Evolutionary conservation across 2,113 vertebrate genomes (phyloP), one percentile per base, ranked within the genome.

Genomic region (Polyodon spathula): DNA sequence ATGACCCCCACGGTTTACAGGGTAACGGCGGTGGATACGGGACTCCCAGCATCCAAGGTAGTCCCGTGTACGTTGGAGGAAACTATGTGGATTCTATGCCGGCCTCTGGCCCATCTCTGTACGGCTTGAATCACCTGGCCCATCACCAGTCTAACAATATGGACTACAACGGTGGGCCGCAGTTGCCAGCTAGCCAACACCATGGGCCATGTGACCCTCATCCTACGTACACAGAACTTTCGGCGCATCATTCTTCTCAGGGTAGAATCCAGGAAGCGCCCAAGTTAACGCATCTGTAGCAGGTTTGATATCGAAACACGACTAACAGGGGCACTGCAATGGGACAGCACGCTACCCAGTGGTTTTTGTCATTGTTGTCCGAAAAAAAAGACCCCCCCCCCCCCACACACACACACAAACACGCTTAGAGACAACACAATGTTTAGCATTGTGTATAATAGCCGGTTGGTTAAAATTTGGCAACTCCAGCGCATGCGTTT

Each of bases 261-360:
- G 95, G 95, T 90, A 93, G 96, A 91, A 96, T 99, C 87, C 96
- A 98, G 85, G 95, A 99, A 89, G 95, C 93, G 76, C 96, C 96
- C 90, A 99, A 99, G 81, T 81, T 99, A 83, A 99, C 96, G 76
- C 96, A 99, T 84, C 93, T 98, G 96, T 98, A 94, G 93, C 81
- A 77, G 79, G 74, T 78, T 76, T 78, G 80, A 70, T 77, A 63
- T 73, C 62, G 56, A 68, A 72, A 63, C 53, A 55, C 70, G 52
- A 80, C 63, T 41, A 73, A 73, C 69, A 68, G 70, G 77, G 77
- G 71, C 67, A 71, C 74, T 78, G 68, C 71, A 72, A 74, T 63
- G 69, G 71, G 63, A 75, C 68, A 71, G 58, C 62, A 68, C 50
- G 56, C 57, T 60, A 66, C 78, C 79, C 78, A 71, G 76, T 82